Base-by-base conservation (phyloP, 2,888 invertebrate genomes). In the Agrotis ipsilon region DNA sequence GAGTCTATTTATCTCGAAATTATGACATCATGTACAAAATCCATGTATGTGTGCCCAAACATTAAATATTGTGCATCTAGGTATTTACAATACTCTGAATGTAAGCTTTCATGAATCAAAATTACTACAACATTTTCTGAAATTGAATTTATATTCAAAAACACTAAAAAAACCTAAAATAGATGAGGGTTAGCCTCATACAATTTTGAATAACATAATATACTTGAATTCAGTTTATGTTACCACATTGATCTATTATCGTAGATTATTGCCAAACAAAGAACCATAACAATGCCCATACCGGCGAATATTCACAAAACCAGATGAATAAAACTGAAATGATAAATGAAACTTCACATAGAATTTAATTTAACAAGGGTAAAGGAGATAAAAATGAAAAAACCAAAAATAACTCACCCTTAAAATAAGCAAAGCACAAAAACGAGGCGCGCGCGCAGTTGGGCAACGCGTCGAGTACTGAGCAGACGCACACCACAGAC, bases 361-460 rank as follows among this genome's bases (percentile, higher is more conserved):
- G 0, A 48, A 58, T 52, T 24, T 13, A 2, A 48, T 18, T 18
- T 24, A 11, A 18, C 19, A 67, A 21, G 49, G 6, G 0, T 16
- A 4, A 51, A 13, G 24, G 24, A 21, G 43, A 19, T 39, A 32
- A 39, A 61, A 21, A 39, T 14, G 14, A 54, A 11, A 60, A 72
- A 66, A 46, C 55, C 2, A 78, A 77, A 73, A 74, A 60, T 57
- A 61, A 58, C 84, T 84, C 58, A 84, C 84, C 86, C 75, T 79
- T 72, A 51, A 61, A 66, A 66, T 45, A 72, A 69, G 74, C 58
- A 65, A 68, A 21, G 18, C 55, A 64, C 75, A 72, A 72, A 69
- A 74, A 5, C 2, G 18, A 81, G 27, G 65, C 85, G 86, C 85
- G 75, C 85, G 79, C 77, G 72, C 86, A 76, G 68, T 59, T 27